Evolutionary conservation across 2,113 vertebrate species (phyloP), one percentile per base, ranked within the genome.

Genomic region (Gadus chalcogrammus): DNA sequence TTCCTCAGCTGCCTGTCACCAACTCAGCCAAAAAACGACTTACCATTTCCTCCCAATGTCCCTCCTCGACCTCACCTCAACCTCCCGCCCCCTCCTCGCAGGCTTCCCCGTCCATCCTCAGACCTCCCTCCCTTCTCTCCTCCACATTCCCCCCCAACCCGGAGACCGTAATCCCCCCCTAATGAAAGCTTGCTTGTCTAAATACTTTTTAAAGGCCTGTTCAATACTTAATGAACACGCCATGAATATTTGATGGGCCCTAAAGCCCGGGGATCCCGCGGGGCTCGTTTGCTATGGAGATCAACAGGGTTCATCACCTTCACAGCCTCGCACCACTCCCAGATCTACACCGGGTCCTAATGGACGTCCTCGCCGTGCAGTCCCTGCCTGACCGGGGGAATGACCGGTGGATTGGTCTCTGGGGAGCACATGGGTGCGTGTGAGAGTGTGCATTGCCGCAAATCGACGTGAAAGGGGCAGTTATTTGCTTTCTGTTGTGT

Each of bases 151-250:
- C 15, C 1, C n/a, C 55, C 15, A 17, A 58, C 15, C 15, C 16
- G 15, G 15, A 6, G 5, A 9, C 55, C 80, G 69, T 78, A 78
- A 78, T 83, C 75, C 82, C 83, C 85, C 85, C 71, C 79, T 79
- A 81, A 82, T 75, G 82, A 84, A 84, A 80, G 81, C 84, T 83
- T 78, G 80, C 64, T 64, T 81, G 82, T 88, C 86, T 88, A 89
- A 89, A 85, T 20, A 70, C 76, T 83, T 75, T 83, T 71, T 80
- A 85, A 87, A 78, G 76, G 81, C 77, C 75, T 85, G 80, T 88
- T 89, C 87, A 87, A 89, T 90, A 84, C 77, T 89, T 88, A 88
- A 87, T 86, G 86, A 86, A 87, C 86, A 82, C 79, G 77, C 65
- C 81, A 87, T 89, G 78, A 88, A 88, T 87, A 84, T 75, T 88